Base-by-base conservation (phyloP, 2,888 invertebrate species). In the Criorhina ranunculi region DNA sequence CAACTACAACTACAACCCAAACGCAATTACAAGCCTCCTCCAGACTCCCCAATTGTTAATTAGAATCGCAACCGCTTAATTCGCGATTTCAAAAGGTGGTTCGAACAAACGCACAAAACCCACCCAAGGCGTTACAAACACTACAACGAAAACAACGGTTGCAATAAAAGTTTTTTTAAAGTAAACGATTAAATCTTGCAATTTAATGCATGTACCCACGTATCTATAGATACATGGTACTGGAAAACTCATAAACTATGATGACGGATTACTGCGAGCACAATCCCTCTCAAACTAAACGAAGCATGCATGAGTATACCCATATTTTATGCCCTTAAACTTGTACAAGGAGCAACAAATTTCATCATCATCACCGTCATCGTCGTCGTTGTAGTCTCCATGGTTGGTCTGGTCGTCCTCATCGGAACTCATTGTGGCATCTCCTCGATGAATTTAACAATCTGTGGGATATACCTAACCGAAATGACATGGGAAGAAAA, bases 401-500 rank as follows among this genome's bases (percentile, higher is more conserved):
- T 24, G n/a, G n/a, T n/a, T n/a, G n/a, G n/a, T n/a, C n/a, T n/a
- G 35, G 31, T 29, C 15, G 37, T 42, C 60, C n/a, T 53, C 67
- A 62, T 60, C 53, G 46, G 46, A 67, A 51, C 57, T 67, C 59
- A 31, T 49, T 19, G 31, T 44, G 8, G 29, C 29, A 19, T 62
- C n/a, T n/a, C n/a, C n/a, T 37, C 64, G 72, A 70, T 70, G 57
- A 70, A 59, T 78, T 78, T 82, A 78, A 82, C 82, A 82, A 82
- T 72, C 78, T 72, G 72, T 82, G 80, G 67, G 59, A 60, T 72
- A 60, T 72, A 66, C 78, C 82, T 40, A 57, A 72, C 53, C 66
- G 70, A 72, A 67, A 66, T 78, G 82, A 82, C 82, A 82, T 66
- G 77, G 60, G 77, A 82, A 77, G n/a, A n/a, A n/a, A 82, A 82